Base-by-base conservation (phyloP, 92 coral and sea anemone genomes). In the Porites cylindrica region DNA sequence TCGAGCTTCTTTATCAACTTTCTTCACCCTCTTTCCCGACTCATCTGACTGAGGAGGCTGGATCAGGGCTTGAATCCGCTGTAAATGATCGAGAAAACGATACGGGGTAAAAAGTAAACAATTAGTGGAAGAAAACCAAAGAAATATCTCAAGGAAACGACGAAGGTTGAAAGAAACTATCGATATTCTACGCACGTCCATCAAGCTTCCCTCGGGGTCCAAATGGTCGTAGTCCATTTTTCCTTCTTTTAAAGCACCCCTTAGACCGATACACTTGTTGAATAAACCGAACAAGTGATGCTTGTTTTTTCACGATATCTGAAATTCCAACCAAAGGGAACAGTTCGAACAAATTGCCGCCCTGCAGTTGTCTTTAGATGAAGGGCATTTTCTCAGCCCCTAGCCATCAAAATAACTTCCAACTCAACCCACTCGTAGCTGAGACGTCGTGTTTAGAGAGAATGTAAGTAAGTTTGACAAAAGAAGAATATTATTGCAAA, bases 1-100 rank as follows among this genome's bases (percentile, higher is more conserved):
- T 19, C 99, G 91, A 16, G 91, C 88, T 66, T 97, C 99, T 69
- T 97, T 97, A 87, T 97, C 99, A 0, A 87, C 91, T 89, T 92
- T 95, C 72, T 90, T 88, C 1, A 93, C 75, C 84, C 90, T 94
- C 73, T 89, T 95, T 11, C 90, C 90, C 8, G 91, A 81, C 21
- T 85, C 88, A 43, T 92, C 99, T 12, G 98, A 94, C 85, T 93
- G 96, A 16, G 98, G 98, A 19, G 99, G 95, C 88, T 97, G 99
- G 70, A 97, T 96, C 63, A 97, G 90, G 77, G 99, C 99, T 94
- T 97, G 99, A 68, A 97, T 97, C 94, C 94, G 93, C 99, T 97
- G 71, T 70, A 80, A 91, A 51, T 23, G 65, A 91, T 66, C 50
- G 62, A 75, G 80, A 77, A 76, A 81, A 68, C 74, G 86, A 76